Evolutionary conservation across 1,140 invertebrate species (phyloP).

Genomic region (Colletes gigas): DNA sequence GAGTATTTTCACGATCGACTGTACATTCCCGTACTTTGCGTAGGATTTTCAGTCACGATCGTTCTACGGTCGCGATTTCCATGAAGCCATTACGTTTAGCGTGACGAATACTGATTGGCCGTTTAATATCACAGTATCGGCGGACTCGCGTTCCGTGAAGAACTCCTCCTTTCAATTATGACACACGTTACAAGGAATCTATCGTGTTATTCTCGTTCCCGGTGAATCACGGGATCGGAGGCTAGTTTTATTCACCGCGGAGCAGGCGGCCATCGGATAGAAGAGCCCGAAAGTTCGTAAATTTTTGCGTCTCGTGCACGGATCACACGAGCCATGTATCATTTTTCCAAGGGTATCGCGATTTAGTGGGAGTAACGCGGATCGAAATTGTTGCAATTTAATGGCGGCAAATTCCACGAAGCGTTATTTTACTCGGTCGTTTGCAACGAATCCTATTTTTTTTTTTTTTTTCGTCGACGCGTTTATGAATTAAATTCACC

Average conservation of each 20-base stretch:
- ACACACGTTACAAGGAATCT: slow-evolving; percentile 12
- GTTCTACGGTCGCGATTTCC: slow-evolving; percentile 12
- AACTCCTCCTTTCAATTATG: slow-evolving; percentile 18
- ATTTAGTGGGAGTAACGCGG: not conserved
- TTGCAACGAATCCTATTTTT: not conserved
- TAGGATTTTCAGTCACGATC: slow-evolving; percentile 14
- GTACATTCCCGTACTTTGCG: not conserved
- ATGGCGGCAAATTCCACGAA: slow-evolving; percentile 12
- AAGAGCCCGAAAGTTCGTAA: not conserved
- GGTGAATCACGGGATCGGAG: not conserved
- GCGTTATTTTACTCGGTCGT: not conserved
- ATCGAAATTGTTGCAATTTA: slow-evolving; percentile 15
- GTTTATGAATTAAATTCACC: too few relatives aligned
- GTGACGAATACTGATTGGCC: slow-evolving; percentile 36
- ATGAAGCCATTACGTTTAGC: slow-evolving; percentile 18
- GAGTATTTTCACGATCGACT: too few relatives aligned
- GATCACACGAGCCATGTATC: not conserved
- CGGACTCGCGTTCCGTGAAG: not conserved
- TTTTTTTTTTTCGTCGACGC: not conserved
- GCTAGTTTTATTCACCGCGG: not conserved
- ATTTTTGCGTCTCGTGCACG: slow-evolving; percentile 4
- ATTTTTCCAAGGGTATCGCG: not conserved
- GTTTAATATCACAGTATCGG: slow-evolving; percentile 7
- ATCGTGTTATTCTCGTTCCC: slow-evolving; percentile 1
- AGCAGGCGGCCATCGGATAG: not conserved